Evolutionary conservation across 2,888 invertebrate genomes (phyloP), one percentile per base, ranked within the genome.

Genomic region (Noctua pronuba): DNA sequence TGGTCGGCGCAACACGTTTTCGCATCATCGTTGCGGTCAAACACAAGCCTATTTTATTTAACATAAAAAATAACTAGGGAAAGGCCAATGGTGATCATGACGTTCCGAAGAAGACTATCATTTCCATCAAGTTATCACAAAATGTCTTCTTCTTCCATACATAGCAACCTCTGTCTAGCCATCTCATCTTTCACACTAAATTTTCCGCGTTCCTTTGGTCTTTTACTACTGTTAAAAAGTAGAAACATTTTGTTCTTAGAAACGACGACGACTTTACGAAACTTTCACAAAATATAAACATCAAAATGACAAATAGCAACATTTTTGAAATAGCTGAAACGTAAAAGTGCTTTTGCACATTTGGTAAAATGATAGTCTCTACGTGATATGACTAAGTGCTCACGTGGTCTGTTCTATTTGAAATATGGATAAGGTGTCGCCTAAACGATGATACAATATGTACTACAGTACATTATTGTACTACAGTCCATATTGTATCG

Each of bases 371-470:
- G 38, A 65, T 65, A 49, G 31, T 18, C 21, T 0, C 18, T 41
- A 79, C 78, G 58, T 79, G 55, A 2, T 6, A 46, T 2, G 52
- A 65, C 46, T 60, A 1, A 21, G 7, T 77, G 46, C 28, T 13
- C 31, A 65, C 11, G n/a, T 24, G 65, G 5, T 28, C 31, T 18
- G 18, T 28, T 35, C 16, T 46, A 21, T 52, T 4, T 35, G 38
- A 44, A 75, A 75, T 44, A 52, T 76, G 75, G n/a, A 31, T 31
- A 18, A n/a, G 31, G 7, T 74, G 16, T 44, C n/a, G 16, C 46
- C 11, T 31, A 16, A 60, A 60, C 35, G 31, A 35, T 21, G n/a
- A 24, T 28, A 28, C 55, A 55, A n/a, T 11, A 13, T 16, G 24
- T 38, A 7, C 35, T 35, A 58, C 24, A 28, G 10, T 21, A n/a